Evolutionary conservation across 2,888 invertebrate genomes (phyloP).

Genomic region (Andrena dorsata): DNA sequence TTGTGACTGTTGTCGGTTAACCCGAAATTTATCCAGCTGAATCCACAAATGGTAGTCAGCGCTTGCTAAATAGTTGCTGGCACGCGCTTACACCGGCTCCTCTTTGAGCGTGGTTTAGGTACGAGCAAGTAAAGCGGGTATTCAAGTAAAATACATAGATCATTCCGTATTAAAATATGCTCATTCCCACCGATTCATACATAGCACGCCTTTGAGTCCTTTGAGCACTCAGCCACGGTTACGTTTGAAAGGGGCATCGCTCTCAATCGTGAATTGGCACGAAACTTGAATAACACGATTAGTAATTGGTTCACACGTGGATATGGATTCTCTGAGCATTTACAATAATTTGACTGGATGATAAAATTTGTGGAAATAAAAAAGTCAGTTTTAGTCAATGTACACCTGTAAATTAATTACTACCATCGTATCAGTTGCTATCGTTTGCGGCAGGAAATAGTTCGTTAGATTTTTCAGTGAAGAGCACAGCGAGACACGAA

Average conservation of each 20-base stretch:
- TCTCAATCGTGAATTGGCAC: background rate
- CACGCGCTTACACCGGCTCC: background rate
- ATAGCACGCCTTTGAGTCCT: background rate
- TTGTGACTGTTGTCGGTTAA: constrained; percentile 46
- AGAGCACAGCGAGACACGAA: constrained; percentile 4
- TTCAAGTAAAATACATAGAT: constrained; percentile 23
- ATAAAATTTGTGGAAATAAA: no score
- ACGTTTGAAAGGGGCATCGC: background rate
- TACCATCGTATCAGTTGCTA: background rate
- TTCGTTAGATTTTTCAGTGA: background rate
- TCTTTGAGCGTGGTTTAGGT: constrained; percentile 33
- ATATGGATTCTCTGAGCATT: background rate
- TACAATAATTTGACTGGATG: background rate
- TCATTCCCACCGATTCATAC: constrained; percentile 7
- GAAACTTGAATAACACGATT: background rate
- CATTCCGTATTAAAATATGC: constrained; percentile 22
- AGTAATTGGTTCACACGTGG: background rate
- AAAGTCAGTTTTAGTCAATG: no score
- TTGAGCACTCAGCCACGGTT: background rate
- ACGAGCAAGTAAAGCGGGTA: background rate
- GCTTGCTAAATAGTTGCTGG: constrained; percentile 44
- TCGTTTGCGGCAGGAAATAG: background rate
- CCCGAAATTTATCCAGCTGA: constrained; percentile 57
- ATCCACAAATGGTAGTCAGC: constrained; percentile 49
- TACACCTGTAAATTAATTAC: background rate